Percentiles rank a stretch among this genome's conserved stretches.
Evolutionary conservation across 92 coral and sea anemone genomes (phyloP).

Genomic region (Porites rus): DNA sequence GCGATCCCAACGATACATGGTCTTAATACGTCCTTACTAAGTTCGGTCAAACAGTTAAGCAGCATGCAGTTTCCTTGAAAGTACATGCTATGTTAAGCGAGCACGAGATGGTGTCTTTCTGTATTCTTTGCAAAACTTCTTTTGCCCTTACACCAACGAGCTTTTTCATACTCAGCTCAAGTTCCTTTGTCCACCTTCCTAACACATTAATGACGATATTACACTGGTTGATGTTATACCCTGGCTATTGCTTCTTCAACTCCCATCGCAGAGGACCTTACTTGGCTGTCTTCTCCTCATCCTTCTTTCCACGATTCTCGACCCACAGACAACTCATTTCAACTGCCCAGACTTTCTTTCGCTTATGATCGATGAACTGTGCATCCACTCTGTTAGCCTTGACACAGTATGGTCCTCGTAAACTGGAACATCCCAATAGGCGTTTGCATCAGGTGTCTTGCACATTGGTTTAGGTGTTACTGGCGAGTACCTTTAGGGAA

Average conservation of each 20-base stretch:
- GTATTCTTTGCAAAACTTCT: background rate
- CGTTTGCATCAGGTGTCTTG: too few relatives aligned
- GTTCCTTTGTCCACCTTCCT: constrained; percentile 1
- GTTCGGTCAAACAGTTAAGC: too few relatives aligned
- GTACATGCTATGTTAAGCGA: background rate
- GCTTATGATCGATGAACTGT: background rate
- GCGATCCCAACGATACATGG: too few relatives aligned
- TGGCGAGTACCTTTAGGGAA: too few relatives aligned
- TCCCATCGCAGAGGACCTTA: too few relatives aligned
- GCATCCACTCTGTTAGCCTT: too few relatives aligned
- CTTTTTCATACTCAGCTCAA: background rate
- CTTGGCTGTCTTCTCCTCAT: background rate
- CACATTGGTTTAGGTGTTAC: too few relatives aligned
- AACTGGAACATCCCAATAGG: too few relatives aligned
- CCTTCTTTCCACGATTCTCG: background rate
- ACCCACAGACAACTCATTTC: background rate
- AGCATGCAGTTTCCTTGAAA: too few relatives aligned
- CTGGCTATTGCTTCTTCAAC: background rate
- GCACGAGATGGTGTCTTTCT: background rate
- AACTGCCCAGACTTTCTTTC: background rate
- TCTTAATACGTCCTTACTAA: too few relatives aligned
- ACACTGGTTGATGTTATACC: background rate
- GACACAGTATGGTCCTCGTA: too few relatives aligned
- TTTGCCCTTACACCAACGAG: background rate
- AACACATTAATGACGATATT: background rate